Conservation (phyloP, 2,888 invertebrate species). For the Cremastobaeus sp. region DNA sequence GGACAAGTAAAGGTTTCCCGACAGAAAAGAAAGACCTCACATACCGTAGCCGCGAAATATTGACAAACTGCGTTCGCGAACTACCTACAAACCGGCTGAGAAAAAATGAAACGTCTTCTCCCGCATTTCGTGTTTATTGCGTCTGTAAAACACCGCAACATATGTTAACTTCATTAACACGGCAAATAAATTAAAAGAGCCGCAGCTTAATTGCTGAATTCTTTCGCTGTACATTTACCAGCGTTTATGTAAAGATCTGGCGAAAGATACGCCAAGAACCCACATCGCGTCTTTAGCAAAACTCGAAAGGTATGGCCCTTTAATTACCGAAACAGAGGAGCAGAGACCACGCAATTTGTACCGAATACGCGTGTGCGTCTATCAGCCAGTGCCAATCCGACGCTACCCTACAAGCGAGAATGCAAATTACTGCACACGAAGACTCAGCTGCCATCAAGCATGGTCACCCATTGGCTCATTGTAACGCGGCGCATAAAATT, state of each 20-base stretch:
- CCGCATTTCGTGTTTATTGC: neutral
- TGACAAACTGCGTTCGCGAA: too few species aligned
- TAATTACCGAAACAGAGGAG: constrained; percentile 28
- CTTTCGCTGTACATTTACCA: neutral
- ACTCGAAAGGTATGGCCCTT: constrained; percentile 19
- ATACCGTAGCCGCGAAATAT: constrained; percentile 6
- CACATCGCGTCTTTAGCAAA: constrained; percentile 16
- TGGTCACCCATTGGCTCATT: constrained; percentile 63
- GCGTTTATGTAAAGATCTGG: neutral
- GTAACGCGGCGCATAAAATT: constrained; percentile 59
- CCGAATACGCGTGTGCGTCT: constrained; percentile 15
- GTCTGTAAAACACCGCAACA: too few species aligned
- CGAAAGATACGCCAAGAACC: constrained; percentile 4
- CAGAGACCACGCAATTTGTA: constrained; percentile 38
- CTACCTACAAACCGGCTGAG: too few species aligned
- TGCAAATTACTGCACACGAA: constrained; percentile 75
- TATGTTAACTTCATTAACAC: too few species aligned
- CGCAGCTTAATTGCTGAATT: constrained; percentile 3
- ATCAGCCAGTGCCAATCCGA: constrained; percentile 21
- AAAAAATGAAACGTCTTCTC: too few species aligned
- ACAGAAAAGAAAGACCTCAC: constrained; percentile 7
- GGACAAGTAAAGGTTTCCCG: constrained; percentile 3
- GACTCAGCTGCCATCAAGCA: constrained; percentile 67
- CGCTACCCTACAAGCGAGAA: constrained; percentile 65
- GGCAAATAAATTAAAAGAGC: too few species aligned